phyloP scores from a whole-genome alignment of 2,888 invertebrate species.

The Baronia brevicornis region DNA sequence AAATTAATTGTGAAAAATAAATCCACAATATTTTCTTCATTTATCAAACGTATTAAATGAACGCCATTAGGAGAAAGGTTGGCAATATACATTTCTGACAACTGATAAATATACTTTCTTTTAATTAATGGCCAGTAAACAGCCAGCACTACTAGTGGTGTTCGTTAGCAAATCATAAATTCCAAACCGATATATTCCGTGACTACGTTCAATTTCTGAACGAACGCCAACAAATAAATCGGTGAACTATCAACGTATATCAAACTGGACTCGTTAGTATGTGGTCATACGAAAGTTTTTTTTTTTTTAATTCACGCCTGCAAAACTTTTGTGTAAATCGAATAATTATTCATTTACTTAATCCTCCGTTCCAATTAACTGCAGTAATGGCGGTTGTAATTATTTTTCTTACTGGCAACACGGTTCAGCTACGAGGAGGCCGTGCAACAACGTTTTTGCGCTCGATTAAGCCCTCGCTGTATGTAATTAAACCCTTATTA shows the following conservation, averaged over 20 bases:
- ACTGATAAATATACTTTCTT: conserved; percentile 18
- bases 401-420: conserved; percentile 47
- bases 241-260: conserved; percentile 46
- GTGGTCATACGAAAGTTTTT: conserved; percentile 27
- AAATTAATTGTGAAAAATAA: too few relatives aligned
- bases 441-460: conserved; percentile 11
- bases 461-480: conserved; percentile 7
- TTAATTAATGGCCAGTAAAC: conserved; percentile 19
- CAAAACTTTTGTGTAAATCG: conserved; percentile 38
- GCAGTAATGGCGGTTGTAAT: conserved; percentile 48
- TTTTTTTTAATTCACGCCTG: conserved; percentile 34
- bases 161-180: conserved; percentile 23
- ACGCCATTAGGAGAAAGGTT: conserved; percentile 10
- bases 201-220: conserved; percentile 31
- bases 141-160: conserved; percentile 17
- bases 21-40: too few relatives aligned
- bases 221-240: conserved; percentile 39
- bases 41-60: conserved; percentile 1
- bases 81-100: too few relatives aligned
- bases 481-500: conserved; percentile 9
- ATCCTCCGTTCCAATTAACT: conserved; percentile 60
- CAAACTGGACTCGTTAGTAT: conserved; percentile 28
- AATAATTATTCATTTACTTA: conserved; percentile 53
- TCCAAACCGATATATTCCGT: conserved; percentile 29
- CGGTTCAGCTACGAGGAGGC: conserved; percentile 42